Evolutionary conservation across 92 coral and sea anemone genomes (phyloP), one percentile per base, ranked within the genome.

Genomic region (Phenganax stokvisi): DNA sequence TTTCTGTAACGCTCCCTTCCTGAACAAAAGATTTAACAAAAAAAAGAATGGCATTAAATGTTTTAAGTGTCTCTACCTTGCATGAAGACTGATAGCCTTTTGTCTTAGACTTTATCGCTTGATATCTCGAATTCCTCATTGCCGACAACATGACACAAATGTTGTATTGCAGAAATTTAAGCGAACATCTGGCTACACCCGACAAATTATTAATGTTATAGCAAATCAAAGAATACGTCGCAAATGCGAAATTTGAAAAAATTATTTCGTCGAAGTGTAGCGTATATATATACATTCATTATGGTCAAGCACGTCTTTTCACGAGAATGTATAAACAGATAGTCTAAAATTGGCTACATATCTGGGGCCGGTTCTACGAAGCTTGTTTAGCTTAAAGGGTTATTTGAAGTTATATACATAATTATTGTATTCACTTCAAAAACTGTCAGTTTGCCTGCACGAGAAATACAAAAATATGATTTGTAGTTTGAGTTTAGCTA

Each of bases 211-310:
- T 57, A 15, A 28, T 74, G 30, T 25, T 17, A 52, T 20, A 20
- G 17, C 37, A 12, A 28, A 74, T 44, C 31, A 28, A 74, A 74
- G 6, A 56, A 74, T 12, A 17, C 64, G 77, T 51, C 77, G 77
- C 77, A 17, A 72, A 25, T 25, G 57, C 60, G 61, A 74, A 74
- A 20, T 55, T 56, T 74, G 37, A 55, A 72, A 55, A 52, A 10
- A 28, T 20, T 20, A 20, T 20, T 20, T 20, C 25, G 25, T 20
- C 25, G 25, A 20, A 20, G 25, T 20, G 25, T 20, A 20, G 25
- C 25, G 25, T 20, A 20, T 20, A 20, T 20, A 20, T 20, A 20
- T 20, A 20, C 25, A 20, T 20, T 20, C 25, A 20, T 20, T 20
- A 20, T 20, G 25, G 25, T 20, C 25, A 20, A 20, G 25, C 25